phyloP scores from a whole-genome alignment of 2,888 invertebrate species.

The Drosophila diplacantha region DNA sequence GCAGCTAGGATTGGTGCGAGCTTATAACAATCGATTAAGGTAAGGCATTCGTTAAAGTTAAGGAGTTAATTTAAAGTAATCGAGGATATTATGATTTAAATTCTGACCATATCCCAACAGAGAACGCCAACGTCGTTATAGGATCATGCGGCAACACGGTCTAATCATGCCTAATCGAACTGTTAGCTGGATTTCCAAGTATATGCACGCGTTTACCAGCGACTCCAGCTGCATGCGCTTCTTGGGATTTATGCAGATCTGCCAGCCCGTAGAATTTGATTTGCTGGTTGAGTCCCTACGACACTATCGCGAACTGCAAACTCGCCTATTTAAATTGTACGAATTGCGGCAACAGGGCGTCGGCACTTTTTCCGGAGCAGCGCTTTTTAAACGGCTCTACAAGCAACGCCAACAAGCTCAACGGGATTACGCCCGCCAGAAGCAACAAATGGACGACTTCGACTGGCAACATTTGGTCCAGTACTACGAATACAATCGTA shows the following conservation, averaged over 20 bases:
- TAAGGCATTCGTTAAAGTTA: slow-evolving; percentile 29
- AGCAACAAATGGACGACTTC: slow-evolving; percentile 46
- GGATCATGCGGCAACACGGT: slow-evolving; percentile 87
- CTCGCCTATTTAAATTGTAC: slow-evolving; percentile 81
- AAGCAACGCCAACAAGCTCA: slow-evolving; percentile 77
- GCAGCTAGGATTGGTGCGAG: slow-evolving; percentile 83
- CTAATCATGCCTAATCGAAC: slow-evolving; percentile 86
- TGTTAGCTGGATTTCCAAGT: slow-evolving; percentile 84
- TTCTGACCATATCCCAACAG: slow-evolving; percentile 46
- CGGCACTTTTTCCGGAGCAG: slow-evolving; percentile 81
- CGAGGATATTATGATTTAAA: neutral
- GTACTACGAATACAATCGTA: slow-evolving; percentile 67
- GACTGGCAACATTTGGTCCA: slow-evolving; percentile 68
- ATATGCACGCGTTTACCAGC: slow-evolving; percentile 81
- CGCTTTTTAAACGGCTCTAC: slow-evolving; percentile 83
- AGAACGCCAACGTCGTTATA: slow-evolving; percentile 86
- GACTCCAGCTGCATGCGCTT: slow-evolving; percentile 79
- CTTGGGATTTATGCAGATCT: slow-evolving; percentile 86
- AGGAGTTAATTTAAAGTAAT: neutral
- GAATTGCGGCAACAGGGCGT: slow-evolving; percentile 86
- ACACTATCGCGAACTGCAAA: slow-evolving; percentile 83
- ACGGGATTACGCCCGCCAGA: slow-evolving; percentile 61
- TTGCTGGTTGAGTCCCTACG: slow-evolving; percentile 87
- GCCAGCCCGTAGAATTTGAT: slow-evolving; percentile 85
- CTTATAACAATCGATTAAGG: slow-evolving; percentile 86